These are phyloP conservation scores for Watersipora subatra DNA, from an alignment of 1,140 invertebrate genomes.

Conservation along the genomic window DNA sequence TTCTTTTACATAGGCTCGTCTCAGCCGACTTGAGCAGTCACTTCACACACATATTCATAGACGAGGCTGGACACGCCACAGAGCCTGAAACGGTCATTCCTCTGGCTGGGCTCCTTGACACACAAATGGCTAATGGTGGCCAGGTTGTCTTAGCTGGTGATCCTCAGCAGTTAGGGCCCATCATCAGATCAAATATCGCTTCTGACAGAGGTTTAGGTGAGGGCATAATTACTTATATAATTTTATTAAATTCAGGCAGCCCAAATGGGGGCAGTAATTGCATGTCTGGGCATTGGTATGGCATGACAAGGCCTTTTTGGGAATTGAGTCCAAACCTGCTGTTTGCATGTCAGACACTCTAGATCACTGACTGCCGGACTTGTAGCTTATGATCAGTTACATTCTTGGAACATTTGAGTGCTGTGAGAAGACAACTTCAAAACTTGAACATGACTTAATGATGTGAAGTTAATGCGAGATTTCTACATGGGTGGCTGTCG, in stretches of 20 bases:
- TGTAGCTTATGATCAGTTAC: no score
- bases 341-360: no score
- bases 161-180: constrained; percentile 25
- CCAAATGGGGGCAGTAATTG: no score
- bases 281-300: no score
- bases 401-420: no score
- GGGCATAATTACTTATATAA: constrained; percentile 3
- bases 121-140: constrained; percentile 30
- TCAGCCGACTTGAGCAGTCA: constrained; percentile 15
- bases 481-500: no score
- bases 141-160: constrained; percentile 29
- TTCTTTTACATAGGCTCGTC: constrained; percentile 45
- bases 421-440: no score
- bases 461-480: no score
- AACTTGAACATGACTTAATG: no score
- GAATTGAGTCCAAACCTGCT: no score
- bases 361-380: no score
- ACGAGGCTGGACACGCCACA: constrained; percentile 29
- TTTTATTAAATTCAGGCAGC: neutral
- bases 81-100: constrained; percentile 29
- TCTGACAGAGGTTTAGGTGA: constrained; percentile 45
- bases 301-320: no score
- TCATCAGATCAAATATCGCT: constrained; percentile 23
- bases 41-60: constrained; percentile 32
- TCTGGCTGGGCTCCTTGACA: constrained; percentile 22